Evolutionary conservation across 2,797 vertebrate genomes (phyloP), one percentile per base, ranked within the genome.

Genomic region (Pangasius sanitwongsei): DNA sequence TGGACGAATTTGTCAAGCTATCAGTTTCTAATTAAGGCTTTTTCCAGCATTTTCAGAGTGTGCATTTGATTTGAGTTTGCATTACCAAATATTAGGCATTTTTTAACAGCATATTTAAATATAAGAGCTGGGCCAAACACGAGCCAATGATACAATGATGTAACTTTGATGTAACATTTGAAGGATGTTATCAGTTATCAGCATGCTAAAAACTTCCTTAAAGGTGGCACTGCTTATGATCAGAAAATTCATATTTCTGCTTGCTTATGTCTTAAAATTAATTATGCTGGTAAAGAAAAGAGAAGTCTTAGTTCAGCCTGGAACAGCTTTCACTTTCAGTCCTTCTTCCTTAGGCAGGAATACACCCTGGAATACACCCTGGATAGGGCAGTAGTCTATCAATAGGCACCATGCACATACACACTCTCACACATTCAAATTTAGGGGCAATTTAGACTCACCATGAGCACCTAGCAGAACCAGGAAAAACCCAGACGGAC

Each of bases 261-360:
- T 69, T 15, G 72, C 13, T 44, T 1, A 74, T 44, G 20, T 20
- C 16, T 20, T 72, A 72, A 23, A 72, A 72, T 23, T 41, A 41
- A 18, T 70, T 7, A 75, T 75, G 15, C 16, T 70, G 31, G 67
- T 69, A 69, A 34, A 34, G 65, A 18, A 37, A 70, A 37, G 15
- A 78, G 50, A 53, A 31, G 28, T 53, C 44, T 77, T 1, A 12
- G 23, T 34, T 34, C 12, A 23, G 70, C 23, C 37, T 74, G 63
- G 28, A 41, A 50, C 44, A 50, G 44, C 74, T n/a, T 77, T 50
- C 74, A 50, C 74, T 77, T 77, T 77, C 74, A 50, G n/a, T 77
- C 44, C 44, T 77, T 78, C 75, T 78, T 44, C 20, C 34, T 74
- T 44, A n/a, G 44, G 53, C 16, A 81, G 20, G 7, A 57, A 11